Conservation (phyloP, 2,888 invertebrate genomes). For the Ischnus inquisitorius region DNA sequence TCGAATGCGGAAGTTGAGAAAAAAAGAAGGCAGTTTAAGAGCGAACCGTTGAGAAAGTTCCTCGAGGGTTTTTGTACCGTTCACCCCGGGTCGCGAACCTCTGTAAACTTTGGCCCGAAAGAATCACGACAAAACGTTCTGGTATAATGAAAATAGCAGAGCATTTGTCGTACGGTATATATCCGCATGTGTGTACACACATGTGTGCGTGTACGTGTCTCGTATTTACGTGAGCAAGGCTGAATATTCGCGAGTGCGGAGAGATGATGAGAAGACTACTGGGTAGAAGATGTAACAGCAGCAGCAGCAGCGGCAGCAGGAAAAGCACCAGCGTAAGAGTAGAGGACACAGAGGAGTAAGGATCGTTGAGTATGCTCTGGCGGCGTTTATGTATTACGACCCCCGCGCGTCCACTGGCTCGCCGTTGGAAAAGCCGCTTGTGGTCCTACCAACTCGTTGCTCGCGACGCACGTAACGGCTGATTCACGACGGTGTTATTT, state of each 20-base stretch:
- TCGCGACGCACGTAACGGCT: constrained; percentile 60
- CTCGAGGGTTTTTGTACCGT: constrained; percentile 51
- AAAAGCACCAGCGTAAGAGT: constrained; percentile 8
- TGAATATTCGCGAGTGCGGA: constrained; percentile 29
- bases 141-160: constrained; percentile 39
- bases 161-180: constrained; percentile 46
- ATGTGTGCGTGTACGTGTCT: not conserved
- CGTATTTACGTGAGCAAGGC: not conserved
- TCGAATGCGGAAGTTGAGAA: not conserved
- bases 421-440: constrained; percentile 33
- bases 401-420: constrained; percentile 13
- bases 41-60: constrained; percentile 41
- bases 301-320: constrained; percentile 26
- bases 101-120: constrained; percentile 55
- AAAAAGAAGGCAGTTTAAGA: not conserved
- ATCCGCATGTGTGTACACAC: constrained; percentile 15
- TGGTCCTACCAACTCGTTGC: constrained; percentile 32
- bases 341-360: constrained; percentile 11
- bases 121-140: constrained; percentile 48
- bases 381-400: constrained; percentile 39
- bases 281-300: constrained; percentile 22
- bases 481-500: constrained; percentile 66
- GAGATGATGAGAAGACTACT: constrained; percentile 63
- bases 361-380: constrained; percentile 21
- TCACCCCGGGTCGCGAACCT: constrained; percentile 20